These are phyloP conservation scores for Mormyrops attenuatus DNA, from an alignment of 2,797 vertebrate species.

Conservation along the genomic window DNA sequence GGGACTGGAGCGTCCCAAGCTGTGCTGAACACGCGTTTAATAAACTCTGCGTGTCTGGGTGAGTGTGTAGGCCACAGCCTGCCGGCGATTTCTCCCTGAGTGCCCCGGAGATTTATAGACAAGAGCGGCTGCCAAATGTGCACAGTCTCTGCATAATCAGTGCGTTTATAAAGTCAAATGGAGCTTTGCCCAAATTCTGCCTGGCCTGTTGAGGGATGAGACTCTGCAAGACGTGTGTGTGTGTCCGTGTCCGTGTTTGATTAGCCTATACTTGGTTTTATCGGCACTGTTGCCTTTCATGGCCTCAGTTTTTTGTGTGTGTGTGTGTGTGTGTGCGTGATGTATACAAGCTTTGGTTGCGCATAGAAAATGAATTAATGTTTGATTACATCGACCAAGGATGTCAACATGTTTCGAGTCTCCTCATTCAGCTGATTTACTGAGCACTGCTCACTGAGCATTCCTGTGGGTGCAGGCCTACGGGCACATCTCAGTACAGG, in stretches of 20 bases:
- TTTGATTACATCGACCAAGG: neutral
- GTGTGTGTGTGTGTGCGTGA: neutral
- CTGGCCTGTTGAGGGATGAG: neutral
- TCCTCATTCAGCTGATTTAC: conserved; percentile 24
- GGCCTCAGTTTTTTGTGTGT: neutral
- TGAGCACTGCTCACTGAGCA: conserved; percentile 32
- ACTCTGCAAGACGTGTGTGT: neutral
- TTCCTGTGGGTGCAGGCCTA: conserved; percentile 21
- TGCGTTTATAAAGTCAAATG: conserved; percentile 21
- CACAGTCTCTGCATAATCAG: conserved; percentile 33
- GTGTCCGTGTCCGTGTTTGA: neutral
- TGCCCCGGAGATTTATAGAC: conserved; percentile 33
- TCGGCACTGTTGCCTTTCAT: neutral
- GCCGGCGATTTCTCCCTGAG: conserved; percentile 27
- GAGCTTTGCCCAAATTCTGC: neutral
- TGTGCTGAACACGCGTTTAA: neutral
- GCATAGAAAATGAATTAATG: neutral
- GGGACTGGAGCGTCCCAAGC: neutral
- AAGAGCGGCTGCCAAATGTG: neutral
- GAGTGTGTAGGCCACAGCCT: conserved; percentile 17
- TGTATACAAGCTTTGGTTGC: neutral
- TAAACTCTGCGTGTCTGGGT: neutral
- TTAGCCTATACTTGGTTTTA: neutral
- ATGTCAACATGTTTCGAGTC: neutral
- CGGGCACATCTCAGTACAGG: conserved; percentile 31